These are phyloP conservation scores for Scalopus aquaticus DNA, from an alignment of 2,113 vertebrate species.

Conservation along the genomic window DNA sequence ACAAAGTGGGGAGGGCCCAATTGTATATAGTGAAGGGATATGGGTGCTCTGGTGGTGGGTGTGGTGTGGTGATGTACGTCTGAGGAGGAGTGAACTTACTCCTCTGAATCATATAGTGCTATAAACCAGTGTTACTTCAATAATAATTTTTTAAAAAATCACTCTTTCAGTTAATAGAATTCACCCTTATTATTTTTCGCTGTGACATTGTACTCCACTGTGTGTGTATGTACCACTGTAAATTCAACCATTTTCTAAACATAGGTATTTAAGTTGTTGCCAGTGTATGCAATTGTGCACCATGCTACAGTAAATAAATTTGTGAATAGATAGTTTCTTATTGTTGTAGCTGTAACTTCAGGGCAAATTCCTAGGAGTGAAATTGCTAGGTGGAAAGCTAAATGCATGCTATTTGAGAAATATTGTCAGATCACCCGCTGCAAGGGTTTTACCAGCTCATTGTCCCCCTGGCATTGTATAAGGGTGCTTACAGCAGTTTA, in stretches of 20 bases:
- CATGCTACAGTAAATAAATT: not conserved
- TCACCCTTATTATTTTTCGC: not conserved
- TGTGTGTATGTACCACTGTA: not conserved
- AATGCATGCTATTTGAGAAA: not conserved
- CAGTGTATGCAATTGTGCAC: not conserved
- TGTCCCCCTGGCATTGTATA: not conserved
- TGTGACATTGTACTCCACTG: not conserved
- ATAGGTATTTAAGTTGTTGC: not conserved
- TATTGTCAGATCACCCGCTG: not conserved
- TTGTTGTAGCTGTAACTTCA: not conserved
- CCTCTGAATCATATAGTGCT: too few species aligned
- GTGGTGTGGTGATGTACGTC: too few species aligned
- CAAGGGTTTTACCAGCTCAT: not conserved
- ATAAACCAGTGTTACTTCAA: too few species aligned
- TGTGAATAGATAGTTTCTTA: not conserved
- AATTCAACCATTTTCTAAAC: not conserved
- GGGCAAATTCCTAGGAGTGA: not conserved
- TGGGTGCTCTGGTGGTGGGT: too few species aligned
- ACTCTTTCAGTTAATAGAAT: not conserved
- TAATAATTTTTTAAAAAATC: too few species aligned
- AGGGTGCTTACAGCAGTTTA: not conserved
- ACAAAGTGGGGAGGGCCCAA: too few species aligned
- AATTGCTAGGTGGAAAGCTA: not conserved
- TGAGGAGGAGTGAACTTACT: too few species aligned
- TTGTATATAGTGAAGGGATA: too few species aligned